Percentiles rank a stretch among this genome's conserved stretches.
phyloP scores from a whole-genome alignment of 2,113 vertebrate genomes.

The Macquaria ambigua region DNA sequence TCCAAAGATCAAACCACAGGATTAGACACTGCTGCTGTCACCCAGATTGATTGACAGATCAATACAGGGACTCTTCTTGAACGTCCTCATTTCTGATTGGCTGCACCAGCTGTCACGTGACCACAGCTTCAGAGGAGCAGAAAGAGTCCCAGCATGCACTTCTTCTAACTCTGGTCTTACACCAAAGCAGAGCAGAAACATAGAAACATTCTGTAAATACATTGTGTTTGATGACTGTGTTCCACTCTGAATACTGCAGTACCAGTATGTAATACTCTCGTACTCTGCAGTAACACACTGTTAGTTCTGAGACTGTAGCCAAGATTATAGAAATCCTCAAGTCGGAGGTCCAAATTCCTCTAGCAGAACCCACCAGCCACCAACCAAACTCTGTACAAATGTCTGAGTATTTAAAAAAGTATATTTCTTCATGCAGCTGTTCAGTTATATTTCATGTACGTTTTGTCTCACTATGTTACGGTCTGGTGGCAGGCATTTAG shows the following conservation, averaged over 20 bases:
- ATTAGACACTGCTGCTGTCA: neutral
- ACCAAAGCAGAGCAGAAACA: constrained; percentile 4
- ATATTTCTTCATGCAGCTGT: no score
- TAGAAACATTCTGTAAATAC: constrained; percentile 12
- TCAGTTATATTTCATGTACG: no score
- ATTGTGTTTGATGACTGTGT: neutral
- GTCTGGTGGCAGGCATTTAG: no score
- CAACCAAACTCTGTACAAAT: constrained; percentile 2
- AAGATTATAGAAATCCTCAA: no score
- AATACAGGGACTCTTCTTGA: neutral
- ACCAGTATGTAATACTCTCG: neutral
- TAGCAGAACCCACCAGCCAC: neutral
- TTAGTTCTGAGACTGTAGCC: no score
- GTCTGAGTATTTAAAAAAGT: neutral
- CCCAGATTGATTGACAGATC: neutral
- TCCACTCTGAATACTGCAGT: constrained; percentile 2
- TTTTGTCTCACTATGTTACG: no score
- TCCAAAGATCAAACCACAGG: neutral
- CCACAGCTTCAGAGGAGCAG: constrained; percentile 1
- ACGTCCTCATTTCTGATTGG: neutral
- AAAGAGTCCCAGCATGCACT: constrained; percentile 43
- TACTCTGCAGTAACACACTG: neutral
- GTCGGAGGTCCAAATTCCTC: no score
- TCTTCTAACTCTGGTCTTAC: constrained; percentile 1
- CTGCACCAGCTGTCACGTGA: neutral